These are phyloP conservation scores for Porites lobata DNA, from an alignment of 92 coral and sea anemone species.

Conservation along the genomic window DNA sequence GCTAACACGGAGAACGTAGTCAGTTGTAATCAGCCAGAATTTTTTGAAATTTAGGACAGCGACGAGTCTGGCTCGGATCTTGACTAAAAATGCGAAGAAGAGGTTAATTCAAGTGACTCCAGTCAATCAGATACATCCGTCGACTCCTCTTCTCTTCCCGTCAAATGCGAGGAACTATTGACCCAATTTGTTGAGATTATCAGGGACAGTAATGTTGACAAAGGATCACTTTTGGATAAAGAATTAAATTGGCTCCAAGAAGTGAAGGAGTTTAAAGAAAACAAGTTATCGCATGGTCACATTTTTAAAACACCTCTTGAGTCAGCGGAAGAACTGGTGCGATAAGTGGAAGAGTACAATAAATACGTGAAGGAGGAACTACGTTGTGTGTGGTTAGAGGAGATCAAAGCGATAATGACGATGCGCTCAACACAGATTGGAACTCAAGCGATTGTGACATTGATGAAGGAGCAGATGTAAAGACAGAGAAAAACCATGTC, in stretches of 20 bases:
- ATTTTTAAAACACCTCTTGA: slow-evolving; percentile 42
- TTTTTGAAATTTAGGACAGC: neutral
- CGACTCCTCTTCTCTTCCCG: neutral
- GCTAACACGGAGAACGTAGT: too few species aligned
- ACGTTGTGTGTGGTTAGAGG: neutral
- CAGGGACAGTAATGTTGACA: slow-evolving; percentile 45
- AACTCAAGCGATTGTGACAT: slow-evolving; percentile 38
- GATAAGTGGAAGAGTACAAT: neutral
- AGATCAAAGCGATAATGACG: slow-evolving; percentile 64
- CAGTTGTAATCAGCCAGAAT: too few species aligned
- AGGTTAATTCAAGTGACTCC: neutral
- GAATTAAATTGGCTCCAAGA: slow-evolving; percentile 35
- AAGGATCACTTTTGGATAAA: slow-evolving; percentile 30
- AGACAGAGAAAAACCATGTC: neutral
- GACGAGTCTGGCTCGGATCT: neutral
- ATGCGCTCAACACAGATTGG: slow-evolving; percentile 49
- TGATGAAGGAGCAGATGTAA: neutral
- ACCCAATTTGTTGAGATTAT: slow-evolving; percentile 58
- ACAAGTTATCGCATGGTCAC: slow-evolving; percentile 34
- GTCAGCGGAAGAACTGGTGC: slow-evolving; percentile 18
- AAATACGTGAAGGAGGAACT: neutral
- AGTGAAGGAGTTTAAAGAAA: slow-evolving; percentile 39
- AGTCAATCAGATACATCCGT: slow-evolving; percentile 1
- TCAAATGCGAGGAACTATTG: slow-evolving; percentile 1
- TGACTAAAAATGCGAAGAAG: slow-evolving; percentile 14